A percentile compares a stretch with the other conserved stretches of the same genome.
phyloP scores from a whole-genome alignment of 1,140 invertebrate genomes.

The Zaprionus inermis region DNA sequence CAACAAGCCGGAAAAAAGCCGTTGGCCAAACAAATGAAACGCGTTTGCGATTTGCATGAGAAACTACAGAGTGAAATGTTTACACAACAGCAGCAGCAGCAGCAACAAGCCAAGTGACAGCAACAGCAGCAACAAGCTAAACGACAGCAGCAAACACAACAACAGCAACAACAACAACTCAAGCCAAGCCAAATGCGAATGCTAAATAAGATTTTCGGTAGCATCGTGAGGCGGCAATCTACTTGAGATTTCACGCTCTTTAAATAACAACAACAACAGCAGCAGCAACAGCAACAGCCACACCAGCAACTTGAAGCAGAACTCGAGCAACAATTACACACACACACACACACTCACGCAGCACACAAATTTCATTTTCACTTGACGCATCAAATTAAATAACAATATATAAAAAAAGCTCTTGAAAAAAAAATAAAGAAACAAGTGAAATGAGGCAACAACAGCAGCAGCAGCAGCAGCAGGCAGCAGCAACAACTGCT shows the following conservation, averaged over 20 bases:
- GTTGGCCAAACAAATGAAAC: slow-evolving; percentile 53
- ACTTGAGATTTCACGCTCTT: slow-evolving; percentile 79
- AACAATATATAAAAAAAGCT: slow-evolving; percentile 52
- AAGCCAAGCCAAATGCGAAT: slow-evolving; percentile 16
- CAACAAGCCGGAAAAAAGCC: slow-evolving; percentile 70
- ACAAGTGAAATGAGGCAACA: slow-evolving; percentile 13
- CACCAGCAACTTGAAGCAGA: slow-evolving; percentile 14
- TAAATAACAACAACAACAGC: slow-evolving; percentile 65
- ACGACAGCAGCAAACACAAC: slow-evolving; percentile 5
- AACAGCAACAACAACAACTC: slow-evolving; percentile 10
- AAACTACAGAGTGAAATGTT: slow-evolving; percentile 73
- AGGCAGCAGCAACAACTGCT: not conserved
- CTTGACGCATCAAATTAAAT: slow-evolving; percentile 79
- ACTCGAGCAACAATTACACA: slow-evolving; percentile 42
- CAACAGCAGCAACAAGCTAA: slow-evolving; percentile 8
- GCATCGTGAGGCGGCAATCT: slow-evolving; percentile 71
- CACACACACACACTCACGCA: slow-evolving; percentile 26
- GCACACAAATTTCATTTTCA: slow-evolving; percentile 72
- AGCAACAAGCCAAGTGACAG: not conserved
- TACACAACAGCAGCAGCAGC: slow-evolving; percentile 26
- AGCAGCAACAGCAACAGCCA: slow-evolving; percentile 20
- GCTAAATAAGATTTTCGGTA: slow-evolving; percentile 33
- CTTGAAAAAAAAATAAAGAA: slow-evolving; percentile 28
- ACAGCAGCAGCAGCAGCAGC: not conserved
- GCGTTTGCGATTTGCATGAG: slow-evolving; percentile 73